Evolutionary conservation across 2,888 invertebrate genomes (phyloP).

Genomic region (Crepidodera aurea): DNA sequence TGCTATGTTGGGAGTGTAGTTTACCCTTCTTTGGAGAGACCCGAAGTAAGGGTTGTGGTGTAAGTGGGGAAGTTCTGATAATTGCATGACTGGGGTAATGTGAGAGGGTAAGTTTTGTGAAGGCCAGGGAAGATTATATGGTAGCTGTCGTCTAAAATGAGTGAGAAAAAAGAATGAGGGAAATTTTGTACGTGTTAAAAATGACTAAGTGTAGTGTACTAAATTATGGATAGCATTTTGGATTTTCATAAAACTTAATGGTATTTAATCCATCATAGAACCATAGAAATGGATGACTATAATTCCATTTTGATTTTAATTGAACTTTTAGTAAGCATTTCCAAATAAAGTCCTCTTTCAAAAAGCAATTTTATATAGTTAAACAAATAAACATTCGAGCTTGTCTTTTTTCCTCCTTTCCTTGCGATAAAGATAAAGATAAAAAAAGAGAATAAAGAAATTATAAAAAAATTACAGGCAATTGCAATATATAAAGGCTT

Average conservation of each 20-base stretch:
- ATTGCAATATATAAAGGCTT: too few species aligned
- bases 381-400: too few species aligned
- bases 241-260: not conserved
- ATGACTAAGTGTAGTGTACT: not conserved
- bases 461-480: too few species aligned
- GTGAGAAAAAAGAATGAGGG: conserved; percentile 42
- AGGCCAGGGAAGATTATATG: conserved; percentile 57
- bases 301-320: too few species aligned
- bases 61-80: conserved; percentile 49
- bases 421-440: too few species aligned
- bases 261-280: too few species aligned
- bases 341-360: too few species aligned
- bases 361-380: too few species aligned
- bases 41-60: conserved; percentile 46
- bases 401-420: too few species aligned
- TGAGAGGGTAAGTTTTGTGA: conserved; percentile 51
- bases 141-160: conserved; percentile 58
- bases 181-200: conserved; percentile 36
- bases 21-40: conserved; percentile 41
- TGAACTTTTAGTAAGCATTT: too few species aligned
- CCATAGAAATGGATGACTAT: too few species aligned
- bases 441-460: too few species aligned
- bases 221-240: not conserved
- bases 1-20: conserved; percentile 34
- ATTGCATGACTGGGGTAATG: conserved; percentile 48